Percentiles rank a stretch among this genome's conserved stretches.
These are phyloP conservation scores for Scolopax mira DNA, from an alignment of 2,113 vertebrate species.

Conservation along the genomic window DNA sequence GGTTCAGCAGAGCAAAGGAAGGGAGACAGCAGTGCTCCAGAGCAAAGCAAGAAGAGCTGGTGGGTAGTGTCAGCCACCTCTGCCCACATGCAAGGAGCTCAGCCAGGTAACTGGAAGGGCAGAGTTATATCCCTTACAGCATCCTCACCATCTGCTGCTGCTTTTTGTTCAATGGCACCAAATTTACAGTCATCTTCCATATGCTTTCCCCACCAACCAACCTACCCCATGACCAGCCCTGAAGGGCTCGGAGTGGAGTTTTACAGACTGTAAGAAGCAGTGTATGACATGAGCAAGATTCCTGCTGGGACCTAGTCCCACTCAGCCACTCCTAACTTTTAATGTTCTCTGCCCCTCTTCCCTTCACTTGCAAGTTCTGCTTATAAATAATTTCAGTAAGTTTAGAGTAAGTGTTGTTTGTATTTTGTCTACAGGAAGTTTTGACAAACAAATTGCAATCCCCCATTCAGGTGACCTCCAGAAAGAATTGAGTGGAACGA, in stretches of 20 bases:
- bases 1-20: background rate
- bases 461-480: background rate
- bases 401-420: background rate
- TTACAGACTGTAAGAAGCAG: background rate
- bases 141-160: background rate
- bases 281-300: background rate
- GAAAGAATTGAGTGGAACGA: background rate
- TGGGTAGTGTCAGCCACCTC: background rate
- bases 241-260: background rate
- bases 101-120: background rate
- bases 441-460: background rate
- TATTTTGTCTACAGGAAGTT: background rate
- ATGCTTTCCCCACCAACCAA: background rate
- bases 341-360: background rate
- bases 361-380: background rate
- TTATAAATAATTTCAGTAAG: background rate
- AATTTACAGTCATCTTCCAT: background rate
- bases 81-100: background rate
- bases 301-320: background rate
- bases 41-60: background rate
- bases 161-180: background rate
- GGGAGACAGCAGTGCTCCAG: background rate
- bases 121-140: background rate
- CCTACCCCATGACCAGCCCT: background rate
- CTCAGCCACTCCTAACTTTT: background rate